These are phyloP conservation scores for Pteropus rufus DNA, from an alignment of 2,797 vertebrate species.

Conservation along the genomic window DNA sequence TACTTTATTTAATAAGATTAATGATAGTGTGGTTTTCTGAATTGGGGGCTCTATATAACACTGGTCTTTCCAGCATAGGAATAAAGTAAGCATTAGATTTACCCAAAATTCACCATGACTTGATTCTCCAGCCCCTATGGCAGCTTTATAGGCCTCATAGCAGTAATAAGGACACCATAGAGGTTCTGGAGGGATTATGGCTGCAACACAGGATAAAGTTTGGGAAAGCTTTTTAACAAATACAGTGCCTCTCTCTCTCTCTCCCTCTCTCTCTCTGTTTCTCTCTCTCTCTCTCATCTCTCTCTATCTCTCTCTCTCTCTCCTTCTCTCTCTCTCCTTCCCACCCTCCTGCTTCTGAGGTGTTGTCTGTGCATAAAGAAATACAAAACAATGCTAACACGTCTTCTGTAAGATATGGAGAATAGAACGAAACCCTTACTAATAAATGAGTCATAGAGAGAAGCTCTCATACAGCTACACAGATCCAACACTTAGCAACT, in stretches of 20 bases:
- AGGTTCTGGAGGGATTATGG: not conserved
- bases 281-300: not conserved
- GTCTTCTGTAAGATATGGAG: not conserved
- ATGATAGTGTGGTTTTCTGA: not conserved
- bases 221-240: not conserved
- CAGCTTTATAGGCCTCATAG: not conserved
- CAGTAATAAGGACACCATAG: not conserved
- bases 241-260: not conserved
- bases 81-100: not conserved
- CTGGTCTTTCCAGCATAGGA: not conserved
- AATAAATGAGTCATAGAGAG: not conserved
- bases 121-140: not conserved
- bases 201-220: not conserved
- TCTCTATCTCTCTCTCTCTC: not conserved
- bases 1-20: not conserved
- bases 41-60: not conserved
- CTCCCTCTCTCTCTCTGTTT: not conserved
- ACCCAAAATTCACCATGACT: not conserved
- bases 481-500: not conserved
- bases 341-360: not conserved
- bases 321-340: not conserved
- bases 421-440: constrained; percentile 20
- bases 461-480: not conserved
- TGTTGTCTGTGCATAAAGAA: not conserved
- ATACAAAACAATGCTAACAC: not conserved